A percentile compares a stretch with the other conserved stretches of the same genome.
phyloP scores from a whole-genome alignment of 1,140 invertebrate genomes.

The Drosophila sucinea region DNA sequence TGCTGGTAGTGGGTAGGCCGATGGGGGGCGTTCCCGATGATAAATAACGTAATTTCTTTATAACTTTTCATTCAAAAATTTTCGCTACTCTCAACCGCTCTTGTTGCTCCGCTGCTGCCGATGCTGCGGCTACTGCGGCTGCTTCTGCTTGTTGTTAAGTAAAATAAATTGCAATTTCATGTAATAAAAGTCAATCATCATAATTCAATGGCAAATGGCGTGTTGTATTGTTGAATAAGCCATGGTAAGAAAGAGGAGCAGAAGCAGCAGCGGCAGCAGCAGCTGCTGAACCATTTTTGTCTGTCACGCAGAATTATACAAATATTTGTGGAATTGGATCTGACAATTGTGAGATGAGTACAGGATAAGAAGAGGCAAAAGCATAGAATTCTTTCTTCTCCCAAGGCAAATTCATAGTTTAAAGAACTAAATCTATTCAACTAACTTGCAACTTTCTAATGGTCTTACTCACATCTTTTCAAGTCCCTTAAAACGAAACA shows the following conservation, averaged over 20 bases:
- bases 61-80: slow-evolving; percentile 30
- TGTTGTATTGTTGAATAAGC: slow-evolving; percentile 51
- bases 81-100: slow-evolving; percentile 60
- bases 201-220: slow-evolving; percentile 77
- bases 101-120: slow-evolving; percentile 36
- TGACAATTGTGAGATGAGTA: slow-evolving; percentile 4
- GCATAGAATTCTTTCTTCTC: too few species aligned
- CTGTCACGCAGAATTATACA: slow-evolving; percentile 10
- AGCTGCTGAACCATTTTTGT: slow-evolving; percentile 1
- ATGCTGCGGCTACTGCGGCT: slow-evolving; percentile 33
- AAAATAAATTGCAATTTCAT: slow-evolving; percentile 80
- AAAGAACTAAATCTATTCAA: too few species aligned
- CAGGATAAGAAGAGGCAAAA: background rate
- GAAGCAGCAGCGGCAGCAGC: background rate
- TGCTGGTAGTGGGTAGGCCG: slow-evolving; percentile 14
- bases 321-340: slow-evolving; percentile 13
- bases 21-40: slow-evolving; percentile 52
- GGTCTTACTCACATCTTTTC: too few species aligned
- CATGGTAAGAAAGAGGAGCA: background rate
- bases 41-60: slow-evolving; percentile 81
- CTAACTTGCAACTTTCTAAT: too few species aligned
- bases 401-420: too few species aligned
- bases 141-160: slow-evolving; percentile 67
- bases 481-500: too few species aligned
- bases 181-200: slow-evolving; percentile 82